phyloP scores from a whole-genome alignment of 2,113 vertebrate genomes.

The Mobula hypostoma region DNA sequence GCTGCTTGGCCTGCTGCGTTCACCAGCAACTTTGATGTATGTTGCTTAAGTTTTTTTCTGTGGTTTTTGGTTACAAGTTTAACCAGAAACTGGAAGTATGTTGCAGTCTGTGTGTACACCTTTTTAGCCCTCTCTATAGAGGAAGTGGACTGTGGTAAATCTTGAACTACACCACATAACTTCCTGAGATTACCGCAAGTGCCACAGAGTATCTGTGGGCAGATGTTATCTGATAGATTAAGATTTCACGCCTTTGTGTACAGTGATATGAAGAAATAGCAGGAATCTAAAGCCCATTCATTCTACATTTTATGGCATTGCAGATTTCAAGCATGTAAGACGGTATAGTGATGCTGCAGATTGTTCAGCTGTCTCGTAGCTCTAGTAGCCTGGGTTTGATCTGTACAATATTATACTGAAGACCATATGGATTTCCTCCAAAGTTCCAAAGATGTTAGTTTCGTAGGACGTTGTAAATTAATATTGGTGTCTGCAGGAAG shows the following conservation, averaged over 20 bases:
- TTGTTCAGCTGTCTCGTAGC: no score
- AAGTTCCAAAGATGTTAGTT: no score
- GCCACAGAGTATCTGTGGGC: background rate
- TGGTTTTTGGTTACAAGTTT: background rate
- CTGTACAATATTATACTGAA: no score
- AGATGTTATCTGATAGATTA: background rate
- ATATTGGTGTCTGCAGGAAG: no score
- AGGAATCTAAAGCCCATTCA: slow-evolving; percentile 11
- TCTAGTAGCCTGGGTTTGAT: no score
- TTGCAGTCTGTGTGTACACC: background rate
- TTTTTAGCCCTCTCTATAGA: background rate
- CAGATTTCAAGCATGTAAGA: background rate
- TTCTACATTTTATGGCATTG: background rate
- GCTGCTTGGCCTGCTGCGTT: no score
- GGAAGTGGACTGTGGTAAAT: background rate
- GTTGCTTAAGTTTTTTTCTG: no score
- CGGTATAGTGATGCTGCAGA: no score
- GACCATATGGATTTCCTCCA: no score
- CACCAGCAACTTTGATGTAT: no score
- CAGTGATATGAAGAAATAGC: background rate
- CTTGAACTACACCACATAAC: background rate
- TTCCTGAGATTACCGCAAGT: slow-evolving; percentile 3
- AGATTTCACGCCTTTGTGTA: background rate
- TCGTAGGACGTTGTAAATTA: no score
- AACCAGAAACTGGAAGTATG: background rate